Evolutionary conservation across 2,797 vertebrate genomes (phyloP).

Genomic region (Emydoidea blandingii): DNA sequence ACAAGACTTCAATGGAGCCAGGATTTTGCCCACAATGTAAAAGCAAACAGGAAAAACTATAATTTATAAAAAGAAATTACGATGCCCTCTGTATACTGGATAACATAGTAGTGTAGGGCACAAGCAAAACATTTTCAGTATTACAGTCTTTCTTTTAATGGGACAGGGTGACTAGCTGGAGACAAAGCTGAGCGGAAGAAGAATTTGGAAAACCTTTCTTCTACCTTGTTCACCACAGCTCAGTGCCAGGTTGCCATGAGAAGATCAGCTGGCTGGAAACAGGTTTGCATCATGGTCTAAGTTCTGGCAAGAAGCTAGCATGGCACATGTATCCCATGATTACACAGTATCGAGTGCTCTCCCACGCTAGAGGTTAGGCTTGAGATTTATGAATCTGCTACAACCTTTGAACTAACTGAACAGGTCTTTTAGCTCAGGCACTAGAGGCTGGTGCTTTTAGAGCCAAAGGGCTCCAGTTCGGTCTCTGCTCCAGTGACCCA

Average conservation of each 20-base stretch:
- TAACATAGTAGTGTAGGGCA: background rate
- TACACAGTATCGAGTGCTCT: background rate
- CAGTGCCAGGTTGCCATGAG: background rate
- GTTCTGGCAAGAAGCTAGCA: background rate
- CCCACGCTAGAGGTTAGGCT: background rate
- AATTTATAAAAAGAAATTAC: background rate
- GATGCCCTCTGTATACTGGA: background rate
- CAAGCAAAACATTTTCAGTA: background rate
- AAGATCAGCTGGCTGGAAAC: conserved; percentile 15
- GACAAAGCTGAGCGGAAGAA: conserved; percentile 5
- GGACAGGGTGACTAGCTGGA: background rate
- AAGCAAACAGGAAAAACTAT: background rate
- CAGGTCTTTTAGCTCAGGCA: background rate
- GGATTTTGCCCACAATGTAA: background rate
- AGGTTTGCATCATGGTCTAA: background rate
- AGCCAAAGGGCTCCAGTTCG: accelerated
- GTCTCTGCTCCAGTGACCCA: background rate
- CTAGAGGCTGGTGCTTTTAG: background rate
- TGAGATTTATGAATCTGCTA: background rate
- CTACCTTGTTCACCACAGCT: conserved; percentile 20
- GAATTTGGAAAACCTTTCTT: conserved; percentile 20
- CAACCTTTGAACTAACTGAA: background rate
- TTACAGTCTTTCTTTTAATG: background rate
- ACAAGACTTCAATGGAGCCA: background rate
- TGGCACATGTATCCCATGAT: background rate